These are phyloP conservation scores for Diaperis boleti DNA, from an alignment of 2,888 invertebrate genomes.

Conservation along the genomic window DNA sequence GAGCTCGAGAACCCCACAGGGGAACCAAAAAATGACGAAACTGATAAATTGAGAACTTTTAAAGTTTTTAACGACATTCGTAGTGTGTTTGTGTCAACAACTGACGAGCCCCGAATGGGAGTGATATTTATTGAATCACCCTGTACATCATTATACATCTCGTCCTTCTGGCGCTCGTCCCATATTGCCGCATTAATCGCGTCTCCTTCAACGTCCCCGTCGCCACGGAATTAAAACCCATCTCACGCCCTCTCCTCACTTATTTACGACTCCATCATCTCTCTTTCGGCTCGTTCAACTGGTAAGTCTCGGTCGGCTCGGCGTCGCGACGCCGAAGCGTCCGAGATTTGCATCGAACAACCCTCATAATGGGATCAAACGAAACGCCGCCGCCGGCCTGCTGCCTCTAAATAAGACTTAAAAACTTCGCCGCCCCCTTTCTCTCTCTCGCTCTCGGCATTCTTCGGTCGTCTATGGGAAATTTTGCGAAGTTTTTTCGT, in stretches of 20 bases:
- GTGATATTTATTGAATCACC: no score
- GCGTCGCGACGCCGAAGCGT: constrained; percentile 32
- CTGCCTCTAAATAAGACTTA: constrained; percentile 14
- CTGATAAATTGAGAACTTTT: no score
- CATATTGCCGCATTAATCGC: background rate
- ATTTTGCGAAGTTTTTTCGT: background rate
- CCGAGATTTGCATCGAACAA: constrained; percentile 33
- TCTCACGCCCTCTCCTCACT: constrained; percentile 21
- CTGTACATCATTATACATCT: background rate
- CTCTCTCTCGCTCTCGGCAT: background rate
- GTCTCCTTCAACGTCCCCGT: background rate
- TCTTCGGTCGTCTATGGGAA: background rate
- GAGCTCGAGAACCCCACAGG: no score
- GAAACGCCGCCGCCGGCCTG: constrained; percentile 13
- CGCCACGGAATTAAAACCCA: constrained; percentile 20
- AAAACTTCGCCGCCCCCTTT: constrained; percentile 4
- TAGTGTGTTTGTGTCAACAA: no score
- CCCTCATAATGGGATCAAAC: constrained; percentile 30
- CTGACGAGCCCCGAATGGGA: no score
- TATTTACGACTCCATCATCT: constrained; percentile 28
- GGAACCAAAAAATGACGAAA: no score
- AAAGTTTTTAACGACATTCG: no score
- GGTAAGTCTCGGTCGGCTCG: constrained; percentile 23
- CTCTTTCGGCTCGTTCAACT: constrained; percentile 18
- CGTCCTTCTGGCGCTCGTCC: background rate